phyloP scores from a whole-genome alignment of 2,888 invertebrate genomes.

The Tipula vernalis region DNA sequence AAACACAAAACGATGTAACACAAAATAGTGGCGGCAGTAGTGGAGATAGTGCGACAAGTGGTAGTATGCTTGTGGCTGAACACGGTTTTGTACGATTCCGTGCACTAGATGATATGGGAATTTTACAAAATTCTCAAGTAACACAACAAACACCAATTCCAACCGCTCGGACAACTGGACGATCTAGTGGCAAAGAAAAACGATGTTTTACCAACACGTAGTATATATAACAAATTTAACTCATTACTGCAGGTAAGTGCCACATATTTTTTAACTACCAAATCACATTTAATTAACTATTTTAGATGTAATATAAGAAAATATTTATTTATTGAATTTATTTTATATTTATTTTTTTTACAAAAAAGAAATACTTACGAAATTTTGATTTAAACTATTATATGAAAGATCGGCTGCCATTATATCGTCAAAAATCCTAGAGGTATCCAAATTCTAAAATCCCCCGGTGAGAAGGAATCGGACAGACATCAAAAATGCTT shows the following conservation, averaged over 20 bases:
- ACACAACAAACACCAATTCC: conserved; percentile 5
- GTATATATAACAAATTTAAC: conserved; percentile 8
- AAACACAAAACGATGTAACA: conserved; percentile 39
- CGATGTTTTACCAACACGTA: conserved; percentile 14
- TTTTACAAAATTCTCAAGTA: conserved; percentile 5
- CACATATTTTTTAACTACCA: background rate
- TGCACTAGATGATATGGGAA: conserved; percentile 42
- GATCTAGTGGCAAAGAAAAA: conserved; percentile 12
- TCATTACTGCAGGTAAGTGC: background rate
- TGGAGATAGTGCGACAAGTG: conserved; percentile 41
- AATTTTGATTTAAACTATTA: no score
- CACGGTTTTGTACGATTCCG: conserved; percentile 80
- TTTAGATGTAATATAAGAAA: no score
- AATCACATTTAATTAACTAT: background rate
- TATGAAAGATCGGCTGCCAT: no score
- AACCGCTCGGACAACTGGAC: conserved; percentile 8
- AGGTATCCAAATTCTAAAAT: no score
- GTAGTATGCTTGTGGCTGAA: conserved; percentile 78
- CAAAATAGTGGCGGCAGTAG: conserved; percentile 36
- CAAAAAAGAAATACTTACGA: no score
- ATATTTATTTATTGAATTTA: no score
- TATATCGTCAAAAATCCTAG: no score
- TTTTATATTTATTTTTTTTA: no score
- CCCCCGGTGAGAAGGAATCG: no score
- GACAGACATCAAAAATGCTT: no score